Base-by-base conservation (phyloP, 2,797 vertebrate genomes). In the Mustela erminea region DNA sequence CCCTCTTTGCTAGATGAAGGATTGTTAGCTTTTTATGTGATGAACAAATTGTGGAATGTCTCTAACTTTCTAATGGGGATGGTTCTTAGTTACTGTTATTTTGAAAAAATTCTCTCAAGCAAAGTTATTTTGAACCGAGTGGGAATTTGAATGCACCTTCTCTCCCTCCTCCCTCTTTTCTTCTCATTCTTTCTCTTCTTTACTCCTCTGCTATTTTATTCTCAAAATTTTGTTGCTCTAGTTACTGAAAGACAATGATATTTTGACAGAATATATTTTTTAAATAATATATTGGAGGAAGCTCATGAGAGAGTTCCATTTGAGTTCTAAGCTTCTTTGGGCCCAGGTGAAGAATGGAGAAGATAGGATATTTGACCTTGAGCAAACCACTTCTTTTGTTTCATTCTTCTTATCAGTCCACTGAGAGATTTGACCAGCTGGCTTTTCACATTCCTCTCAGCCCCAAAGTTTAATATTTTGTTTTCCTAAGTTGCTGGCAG, bases 1-100 rank as follows among this genome's bases (percentile, higher is more conserved):
- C 96, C 93, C 92, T 97, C 87, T 93, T 95, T 93, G 95, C 49
- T 72, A 93, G 86, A 86, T 56, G 15, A 92, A 81, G 14, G 35
- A 90, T 62, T 70, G 52, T 20, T 88, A 27, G 52, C 41, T 74
- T 96, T 17, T 82, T 97, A 89, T 4, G 3, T 18, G 29, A 95
- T 72, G 46, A 85, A 77, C 32, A 96, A 81, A 82, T 52, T 32
- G 35, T 75, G 32, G 66, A 88, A 85, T 46, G 13, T 64, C 70
- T 96, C 52, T 87, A 54, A 64, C 75, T 82, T 95, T 91, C 43
- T 94, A 52, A 80, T 29, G 20, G 78, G 32, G 52, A 94, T 93
- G 78, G 54, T 49, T 75, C 58, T 52, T 90, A 46, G 23, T 64
- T 82, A 90, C 25, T 92, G 54, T 70, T 94, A 74, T 84, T 93